These are phyloP conservation scores for Trichoplusia ni DNA, from an alignment of 1,140 invertebrate species.

Conservation along the genomic window DNA sequence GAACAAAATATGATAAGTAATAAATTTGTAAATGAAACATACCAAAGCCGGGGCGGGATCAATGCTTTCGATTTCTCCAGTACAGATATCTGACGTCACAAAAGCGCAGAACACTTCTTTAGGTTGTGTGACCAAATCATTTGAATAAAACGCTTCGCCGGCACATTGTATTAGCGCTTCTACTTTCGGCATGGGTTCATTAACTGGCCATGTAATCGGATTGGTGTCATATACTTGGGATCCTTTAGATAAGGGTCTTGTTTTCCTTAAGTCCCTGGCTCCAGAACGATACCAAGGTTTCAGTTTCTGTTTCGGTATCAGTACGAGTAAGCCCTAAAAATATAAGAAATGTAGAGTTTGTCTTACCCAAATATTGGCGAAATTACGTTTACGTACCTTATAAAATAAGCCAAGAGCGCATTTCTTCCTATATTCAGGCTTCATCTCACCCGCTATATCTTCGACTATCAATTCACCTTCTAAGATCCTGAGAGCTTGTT, in stretches of 20 bases:
- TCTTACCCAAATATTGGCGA: neutral
- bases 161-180: constrained; percentile 86
- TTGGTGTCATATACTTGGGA: constrained; percentile 81
- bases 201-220: constrained; percentile 81
- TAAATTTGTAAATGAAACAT: constrained; percentile 38
- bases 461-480: constrained; percentile 82
- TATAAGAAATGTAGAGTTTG: constrained; percentile 7
- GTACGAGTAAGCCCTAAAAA: constrained; percentile 49
- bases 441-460: constrained; percentile 78
- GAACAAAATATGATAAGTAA: neutral
- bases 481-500: constrained; percentile 80
- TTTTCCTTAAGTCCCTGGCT: constrained; percentile 65
- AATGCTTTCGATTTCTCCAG: constrained; percentile 82
- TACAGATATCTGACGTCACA: constrained; percentile 82
- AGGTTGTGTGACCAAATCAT: constrained; percentile 82
- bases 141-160: constrained; percentile 84
- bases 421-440: constrained; percentile 82
- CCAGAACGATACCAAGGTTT: constrained; percentile 73
- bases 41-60: constrained; percentile 84
- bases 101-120: constrained; percentile 85
- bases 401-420: constrained; percentile 84
- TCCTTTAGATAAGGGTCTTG: constrained; percentile 83
- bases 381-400: constrained; percentile 60
- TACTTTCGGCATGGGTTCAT: constrained; percentile 83
- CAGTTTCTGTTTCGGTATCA: constrained; percentile 45